Percentiles rank a stretch among this genome's conserved stretches.
Conservation (phyloP, 2,797 vertebrate species). For the Leptoclinus maculatus region DNA sequence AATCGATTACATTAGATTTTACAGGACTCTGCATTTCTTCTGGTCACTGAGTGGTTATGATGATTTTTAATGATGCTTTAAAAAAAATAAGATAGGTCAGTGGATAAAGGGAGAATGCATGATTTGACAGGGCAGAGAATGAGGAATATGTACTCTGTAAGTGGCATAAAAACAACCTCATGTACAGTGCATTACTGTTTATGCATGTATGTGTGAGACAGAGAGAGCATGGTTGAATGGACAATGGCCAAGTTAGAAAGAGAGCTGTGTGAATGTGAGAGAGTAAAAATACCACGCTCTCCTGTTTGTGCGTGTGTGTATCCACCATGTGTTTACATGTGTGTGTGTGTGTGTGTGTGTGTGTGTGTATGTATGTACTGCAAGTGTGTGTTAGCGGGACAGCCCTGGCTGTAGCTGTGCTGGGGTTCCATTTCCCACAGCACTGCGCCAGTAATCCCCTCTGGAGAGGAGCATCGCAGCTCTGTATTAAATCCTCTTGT, state of each 20-base stretch:
- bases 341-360: slow-evolving; percentile 45
- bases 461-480: slow-evolving; percentile 69
- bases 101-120: slow-evolving; percentile 36
- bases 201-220: not conserved
- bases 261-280: slow-evolving; percentile 32
- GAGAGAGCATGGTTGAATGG: slow-evolving; percentile 38
- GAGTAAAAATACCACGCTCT: slow-evolving; percentile 22
- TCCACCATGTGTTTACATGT: slow-evolving; percentile 12
- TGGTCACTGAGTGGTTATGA: slow-evolving; percentile 44
- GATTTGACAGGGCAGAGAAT: slow-evolving; percentile 31
- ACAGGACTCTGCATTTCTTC: slow-evolving; percentile 9
- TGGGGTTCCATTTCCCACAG: slow-evolving; percentile 72
- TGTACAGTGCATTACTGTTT: slow-evolving; percentile 25
- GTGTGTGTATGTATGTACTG: slow-evolving; percentile 32
- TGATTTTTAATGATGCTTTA: slow-evolving; percentile 42
- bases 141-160: slow-evolving; percentile 35
- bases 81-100: slow-evolving; percentile 35
- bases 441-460: slow-evolving; percentile 77
- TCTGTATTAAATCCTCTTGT: slow-evolving; percentile 81
- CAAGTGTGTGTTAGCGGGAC: slow-evolving; percentile 49
- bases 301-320: slow-evolving; percentile 11
- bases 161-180: slow-evolving; percentile 38
- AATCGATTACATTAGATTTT: slow-evolving; percentile 12
- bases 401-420: slow-evolving; percentile 59
- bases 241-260: slow-evolving; percentile 29